phyloP scores from a whole-genome alignment of 2,113 vertebrate species.

The Cervus canadensis region DNA sequence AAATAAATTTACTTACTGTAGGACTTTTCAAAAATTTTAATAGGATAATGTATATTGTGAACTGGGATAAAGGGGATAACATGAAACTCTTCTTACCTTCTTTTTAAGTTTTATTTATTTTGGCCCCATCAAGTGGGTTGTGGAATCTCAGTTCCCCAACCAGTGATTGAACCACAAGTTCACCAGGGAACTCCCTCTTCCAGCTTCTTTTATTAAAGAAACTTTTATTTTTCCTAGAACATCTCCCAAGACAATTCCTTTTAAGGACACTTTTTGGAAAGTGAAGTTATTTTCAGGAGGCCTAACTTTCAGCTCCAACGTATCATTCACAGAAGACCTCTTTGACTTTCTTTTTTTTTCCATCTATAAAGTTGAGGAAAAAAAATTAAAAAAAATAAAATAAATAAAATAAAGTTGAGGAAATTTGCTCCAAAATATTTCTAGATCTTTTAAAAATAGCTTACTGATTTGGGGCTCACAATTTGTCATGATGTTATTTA shows the following conservation, averaged over 20 bases:
- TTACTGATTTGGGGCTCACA: neutral
- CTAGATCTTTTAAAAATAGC: neutral
- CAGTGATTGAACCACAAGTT: neutral
- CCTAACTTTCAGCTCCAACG: neutral
- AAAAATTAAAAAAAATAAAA: too few species aligned
- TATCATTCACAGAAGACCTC: neutral
- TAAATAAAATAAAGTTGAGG: neutral
- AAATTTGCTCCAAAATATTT: conserved; percentile 7
- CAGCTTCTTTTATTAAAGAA: neutral
- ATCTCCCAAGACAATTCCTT: neutral
- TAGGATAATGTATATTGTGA: neutral
- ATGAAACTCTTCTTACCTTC: neutral
- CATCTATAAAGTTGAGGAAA: neutral
- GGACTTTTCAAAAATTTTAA: neutral
- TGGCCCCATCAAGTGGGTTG: accelerated
- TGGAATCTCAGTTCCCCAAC: neutral
- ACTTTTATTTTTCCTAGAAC: neutral
- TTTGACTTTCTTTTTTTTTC: neutral
- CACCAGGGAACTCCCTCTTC: neutral
- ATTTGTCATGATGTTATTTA: neutral
- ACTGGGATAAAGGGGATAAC: neutral
- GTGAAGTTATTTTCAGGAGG: neutral
- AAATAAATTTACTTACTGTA: neutral
- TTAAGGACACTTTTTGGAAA: neutral
- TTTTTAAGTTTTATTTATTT: neutral